Conservation (phyloP, 2,888 invertebrate genomes). For the Globia sparganii region DNA sequence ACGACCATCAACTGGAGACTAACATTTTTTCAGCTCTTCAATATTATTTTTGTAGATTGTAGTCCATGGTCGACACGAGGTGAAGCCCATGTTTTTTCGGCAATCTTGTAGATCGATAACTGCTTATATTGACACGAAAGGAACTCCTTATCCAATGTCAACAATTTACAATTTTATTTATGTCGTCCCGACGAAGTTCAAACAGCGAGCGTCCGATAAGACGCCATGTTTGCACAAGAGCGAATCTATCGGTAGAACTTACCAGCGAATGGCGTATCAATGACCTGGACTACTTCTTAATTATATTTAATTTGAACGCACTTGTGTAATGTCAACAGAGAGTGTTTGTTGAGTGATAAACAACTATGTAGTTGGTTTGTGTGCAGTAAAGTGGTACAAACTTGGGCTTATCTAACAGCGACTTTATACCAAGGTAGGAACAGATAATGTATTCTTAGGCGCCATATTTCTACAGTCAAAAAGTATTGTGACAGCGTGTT, state of each 20-base stretch:
- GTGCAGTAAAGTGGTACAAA: slow-evolving; percentile 9
- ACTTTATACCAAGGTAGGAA: slow-evolving; percentile 10
- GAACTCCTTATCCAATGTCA: slow-evolving; percentile 46
- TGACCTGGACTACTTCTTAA: slow-evolving; percentile 50
- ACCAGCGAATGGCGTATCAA: slow-evolving; percentile 28
- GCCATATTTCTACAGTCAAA: not conserved
- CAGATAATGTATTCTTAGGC: not conserved
- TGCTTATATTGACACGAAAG: slow-evolving; percentile 8
- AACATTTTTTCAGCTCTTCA: slow-evolving; percentile 16
- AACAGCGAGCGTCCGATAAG: slow-evolving; percentile 45
- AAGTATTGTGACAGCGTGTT: not conserved
- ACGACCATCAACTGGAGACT: not conserved
- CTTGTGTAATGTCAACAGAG: slow-evolving; percentile 37
- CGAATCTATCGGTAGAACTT: slow-evolving; percentile 35
- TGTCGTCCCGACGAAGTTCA: slow-evolving; percentile 30
- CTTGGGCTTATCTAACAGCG: slow-evolving; percentile 34
- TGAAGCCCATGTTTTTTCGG: slow-evolving; percentile 9
- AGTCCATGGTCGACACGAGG: not conserved
- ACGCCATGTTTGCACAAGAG: slow-evolving; percentile 35
- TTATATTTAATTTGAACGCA: slow-evolving; percentile 39
- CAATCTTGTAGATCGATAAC: slow-evolving; percentile 20
- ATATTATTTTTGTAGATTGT: slow-evolving; percentile 11
- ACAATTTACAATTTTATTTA: slow-evolving; percentile 38
- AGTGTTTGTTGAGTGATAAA: slow-evolving; percentile 44
- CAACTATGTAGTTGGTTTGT: not conserved